phyloP scores from a whole-genome alignment of 2,797 vertebrate genomes.

The Takifugu rubripes region DNA sequence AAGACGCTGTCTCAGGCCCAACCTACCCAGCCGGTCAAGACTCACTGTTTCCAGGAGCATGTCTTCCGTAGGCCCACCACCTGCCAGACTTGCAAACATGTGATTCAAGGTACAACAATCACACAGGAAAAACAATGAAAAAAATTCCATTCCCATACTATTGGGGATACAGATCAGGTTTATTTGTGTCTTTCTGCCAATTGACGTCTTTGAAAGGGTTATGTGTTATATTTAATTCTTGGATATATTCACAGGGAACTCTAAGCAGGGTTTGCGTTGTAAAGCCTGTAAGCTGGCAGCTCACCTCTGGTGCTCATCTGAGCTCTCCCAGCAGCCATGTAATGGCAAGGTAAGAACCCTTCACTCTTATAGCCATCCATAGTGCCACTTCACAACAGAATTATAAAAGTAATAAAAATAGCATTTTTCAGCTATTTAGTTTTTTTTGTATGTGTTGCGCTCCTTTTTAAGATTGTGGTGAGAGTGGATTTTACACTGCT shows the following conservation, averaged over 20 bases:
- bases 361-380: neutral
- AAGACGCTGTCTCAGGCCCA: constrained; percentile 68
- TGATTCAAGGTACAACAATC: constrained; percentile 80
- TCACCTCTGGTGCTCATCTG: constrained; percentile 89
- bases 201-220: too few relatives aligned
- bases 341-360: constrained; percentile 80
- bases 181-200: neutral
- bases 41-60: constrained; percentile 89
- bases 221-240: neutral
- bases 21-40: constrained; percentile 63
- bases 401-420: too few relatives aligned
- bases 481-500: constrained; percentile 19
- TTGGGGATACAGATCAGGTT: too few relatives aligned
- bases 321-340: constrained; percentile 85
- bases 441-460: too few relatives aligned
- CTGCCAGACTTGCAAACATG: constrained; percentile 86
- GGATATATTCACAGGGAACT: constrained; percentile 77
- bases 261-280: constrained; percentile 89
- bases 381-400: too few relatives aligned
- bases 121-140: neutral
- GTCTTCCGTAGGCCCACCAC: constrained; percentile 83
- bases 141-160: too few relatives aligned
- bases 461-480: neutral
- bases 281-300: constrained; percentile 85
- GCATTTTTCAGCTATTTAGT: too few relatives aligned